Percentiles rank a stretch among this genome's conserved stretches.
Evolutionary conservation across 2,113 vertebrate genomes (phyloP).

Genomic region (Pholis gunnellus): DNA sequence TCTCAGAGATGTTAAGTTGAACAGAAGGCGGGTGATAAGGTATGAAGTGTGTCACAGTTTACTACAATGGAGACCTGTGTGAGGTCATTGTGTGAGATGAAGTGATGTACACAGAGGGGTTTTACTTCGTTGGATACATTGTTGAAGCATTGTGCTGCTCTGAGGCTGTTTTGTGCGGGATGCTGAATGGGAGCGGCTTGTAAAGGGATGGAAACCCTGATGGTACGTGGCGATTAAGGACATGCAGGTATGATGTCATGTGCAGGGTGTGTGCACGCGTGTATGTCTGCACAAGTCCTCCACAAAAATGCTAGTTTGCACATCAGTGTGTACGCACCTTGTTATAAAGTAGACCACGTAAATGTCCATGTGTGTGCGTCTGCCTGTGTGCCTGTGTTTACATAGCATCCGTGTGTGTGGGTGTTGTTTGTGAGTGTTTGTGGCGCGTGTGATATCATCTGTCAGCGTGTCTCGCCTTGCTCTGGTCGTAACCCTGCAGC

Average conservation of each 20-base stretch:
- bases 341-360: background rate
- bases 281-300: slow-evolving; percentile 30
- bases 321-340: slow-evolving; percentile 34
- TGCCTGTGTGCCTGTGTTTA: slow-evolving; percentile 52
- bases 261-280: slow-evolving; percentile 59
- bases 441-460: slow-evolving; percentile 65
- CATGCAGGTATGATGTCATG: slow-evolving; percentile 85
- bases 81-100: slow-evolving; percentile 82
- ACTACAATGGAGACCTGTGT: slow-evolving; percentile 81
- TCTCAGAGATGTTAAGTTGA: slow-evolving; percentile 69
- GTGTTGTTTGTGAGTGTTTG: slow-evolving; percentile 50
- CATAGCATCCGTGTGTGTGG: slow-evolving; percentile 36
- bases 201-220: slow-evolving; percentile 77
- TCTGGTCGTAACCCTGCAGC: slow-evolving; percentile 91
- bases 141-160: slow-evolving; percentile 73
- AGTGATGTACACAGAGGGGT: slow-evolving; percentile 75
- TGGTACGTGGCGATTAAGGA: slow-evolving; percentile 83
- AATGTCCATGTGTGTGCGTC: slow-evolving; percentile 3
- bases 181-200: slow-evolving; percentile 74
- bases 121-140: slow-evolving; percentile 65
- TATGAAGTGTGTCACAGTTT: slow-evolving; percentile 84
- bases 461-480: slow-evolving; percentile 84
- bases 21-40: slow-evolving; percentile 71
- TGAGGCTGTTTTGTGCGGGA: slow-evolving; percentile 77
- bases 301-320: slow-evolving; percentile 46